phyloP scores from a whole-genome alignment of 2,797 vertebrate species.

The Myoxocephalus aenaeus region DNA sequence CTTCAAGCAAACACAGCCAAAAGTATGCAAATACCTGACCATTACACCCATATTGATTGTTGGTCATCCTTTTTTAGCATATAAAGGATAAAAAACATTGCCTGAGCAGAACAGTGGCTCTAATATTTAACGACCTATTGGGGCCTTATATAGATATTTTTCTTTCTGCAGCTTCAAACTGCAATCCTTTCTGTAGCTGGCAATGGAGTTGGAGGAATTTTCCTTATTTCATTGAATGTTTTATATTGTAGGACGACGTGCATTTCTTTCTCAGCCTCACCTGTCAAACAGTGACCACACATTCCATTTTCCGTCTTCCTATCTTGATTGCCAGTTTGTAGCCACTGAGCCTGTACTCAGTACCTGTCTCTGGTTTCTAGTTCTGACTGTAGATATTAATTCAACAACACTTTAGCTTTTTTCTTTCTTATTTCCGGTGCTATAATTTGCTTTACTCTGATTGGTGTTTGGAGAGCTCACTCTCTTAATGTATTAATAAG shows the following conservation, averaged over 20 bases:
- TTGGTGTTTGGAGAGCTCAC: neutral
- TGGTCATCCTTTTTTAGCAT: no score
- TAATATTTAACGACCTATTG: neutral
- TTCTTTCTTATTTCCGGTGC: neutral
- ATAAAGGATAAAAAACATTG: neutral
- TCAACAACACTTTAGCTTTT: neutral
- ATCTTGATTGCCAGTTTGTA: no score
- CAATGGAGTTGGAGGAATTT: neutral
- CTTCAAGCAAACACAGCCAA: neutral
- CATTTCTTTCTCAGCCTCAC: no score
- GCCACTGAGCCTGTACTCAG: no score
- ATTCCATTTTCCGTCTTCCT: no score
- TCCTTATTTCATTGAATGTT: no score
- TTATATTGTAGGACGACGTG: no score
- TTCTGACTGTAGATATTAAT: neutral
- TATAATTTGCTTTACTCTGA: neutral
- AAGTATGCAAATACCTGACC: neutral
- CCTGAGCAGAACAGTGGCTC: neutral
- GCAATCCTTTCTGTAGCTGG: neutral
- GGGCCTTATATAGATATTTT: no score
- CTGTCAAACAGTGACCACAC: no score
- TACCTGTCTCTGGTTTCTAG: no score
- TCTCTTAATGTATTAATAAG: conserved; percentile 43
- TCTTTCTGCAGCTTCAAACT: neutral
- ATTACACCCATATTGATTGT: neutral